Evolutionary conservation across 2,888 invertebrate genomes (phyloP), one percentile per base, ranked within the genome.

Genomic region (Zaprionus obscuricornis): DNA sequence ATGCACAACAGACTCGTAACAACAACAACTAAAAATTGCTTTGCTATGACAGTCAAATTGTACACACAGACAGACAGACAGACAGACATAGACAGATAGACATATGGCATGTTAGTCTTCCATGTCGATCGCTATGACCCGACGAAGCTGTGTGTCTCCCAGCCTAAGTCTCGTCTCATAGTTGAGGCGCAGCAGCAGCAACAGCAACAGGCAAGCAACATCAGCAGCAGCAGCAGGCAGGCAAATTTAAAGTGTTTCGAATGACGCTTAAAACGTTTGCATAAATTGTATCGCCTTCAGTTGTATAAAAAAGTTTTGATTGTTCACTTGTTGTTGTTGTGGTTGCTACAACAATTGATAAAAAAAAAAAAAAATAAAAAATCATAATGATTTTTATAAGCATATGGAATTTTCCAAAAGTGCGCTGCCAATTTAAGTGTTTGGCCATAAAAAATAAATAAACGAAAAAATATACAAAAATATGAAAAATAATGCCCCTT

Each of bases 181-280:
- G n/a, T n/a, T n/a, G n/a, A n/a, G n/a, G n/a, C n/a, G n/a, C n/a
- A n/a, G n/a, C n/a, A n/a, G n/a, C n/a, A n/a, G n/a, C n/a, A n/a
- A n/a, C n/a, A n/a, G n/a, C n/a, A n/a, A n/a, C n/a, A n/a, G n/a
- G n/a, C n/a, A n/a, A n/a, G n/a, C n/a, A n/a, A n/a, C n/a, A n/a
- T n/a, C n/a, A n/a, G n/a, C n/a, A n/a, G n/a, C n/a, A n/a, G n/a
- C n/a, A n/a, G n/a, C n/a, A n/a, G 14, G 6, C 26, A 26, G 27
- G 27, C 39, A 26, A n/a, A n/a, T n/a, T n/a, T n/a, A n/a, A 33
- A 62, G 52, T 50, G 36, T 26, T 45, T 27, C n/a, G 43, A 66
- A 66, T 66, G 66, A 66, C 58, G 24, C 13, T 22, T 18, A 40
- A 58, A 66, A 45, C 47, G 49, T 45, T 43, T 43, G 45, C 27